A percentile compares a stretch with the other conserved stretches of the same genome.
Evolutionary conservation across 2,888 invertebrate species (phyloP).

Genomic region (Papilio elwesi): DNA sequence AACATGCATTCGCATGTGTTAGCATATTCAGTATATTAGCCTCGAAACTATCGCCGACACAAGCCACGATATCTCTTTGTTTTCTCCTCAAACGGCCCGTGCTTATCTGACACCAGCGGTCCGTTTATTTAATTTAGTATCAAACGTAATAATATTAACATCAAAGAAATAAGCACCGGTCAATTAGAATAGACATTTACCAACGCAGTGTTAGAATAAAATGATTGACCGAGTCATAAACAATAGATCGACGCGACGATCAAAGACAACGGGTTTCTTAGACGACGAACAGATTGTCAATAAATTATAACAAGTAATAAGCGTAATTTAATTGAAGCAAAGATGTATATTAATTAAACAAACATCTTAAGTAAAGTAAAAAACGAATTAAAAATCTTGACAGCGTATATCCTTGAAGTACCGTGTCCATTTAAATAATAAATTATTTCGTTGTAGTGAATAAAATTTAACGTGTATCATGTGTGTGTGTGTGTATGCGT

Average conservation of each 20-base stretch:
- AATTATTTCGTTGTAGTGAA: too few species aligned
- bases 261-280: constrained; percentile 7
- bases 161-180: constrained; percentile 18
- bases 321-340: constrained; percentile 9
- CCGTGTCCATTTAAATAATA: too few species aligned
- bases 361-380: not conserved
- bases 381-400: not conserved
- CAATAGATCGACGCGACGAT: constrained; percentile 3
- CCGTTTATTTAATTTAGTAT: constrained; percentile 56
- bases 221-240: constrained; percentile 23
- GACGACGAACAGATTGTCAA: not conserved
- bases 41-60: constrained; percentile 55
- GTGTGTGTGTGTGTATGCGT: too few species aligned
- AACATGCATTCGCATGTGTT: constrained; percentile 35
- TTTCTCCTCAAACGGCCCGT: constrained; percentile 67
- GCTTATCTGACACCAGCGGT: constrained; percentile 62
- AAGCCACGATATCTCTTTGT: constrained; percentile 69
- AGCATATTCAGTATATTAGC: not conserved
- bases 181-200: constrained; percentile 18
- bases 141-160: constrained; percentile 22
- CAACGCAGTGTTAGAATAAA: constrained; percentile 12
- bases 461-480: too few species aligned
- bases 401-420: too few species aligned
- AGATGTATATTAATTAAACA: not conserved
- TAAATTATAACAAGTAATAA: not conserved